Percentiles rank a stretch among this genome's conserved stretches.
Evolutionary conservation across 2,888 invertebrate genomes (phyloP).

Genomic region (Cryptus viduatorius): DNA sequence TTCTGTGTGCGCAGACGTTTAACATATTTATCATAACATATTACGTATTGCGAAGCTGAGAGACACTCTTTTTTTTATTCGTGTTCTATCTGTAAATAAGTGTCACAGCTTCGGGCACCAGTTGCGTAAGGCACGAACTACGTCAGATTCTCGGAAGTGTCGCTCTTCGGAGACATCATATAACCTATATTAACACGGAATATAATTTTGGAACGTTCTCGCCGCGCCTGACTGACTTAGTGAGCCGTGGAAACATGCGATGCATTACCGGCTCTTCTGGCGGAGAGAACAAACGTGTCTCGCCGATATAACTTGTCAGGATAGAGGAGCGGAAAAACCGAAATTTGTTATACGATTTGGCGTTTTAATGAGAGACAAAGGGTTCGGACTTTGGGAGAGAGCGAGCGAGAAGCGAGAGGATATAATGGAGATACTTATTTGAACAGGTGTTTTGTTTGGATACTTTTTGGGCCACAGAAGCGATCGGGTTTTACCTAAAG

Average conservation of each 20-base stretch:
- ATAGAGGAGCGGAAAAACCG: neutral
- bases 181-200: constrained; percentile 12
- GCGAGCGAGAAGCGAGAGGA: constrained; percentile 10
- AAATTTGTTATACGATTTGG: constrained; percentile 9
- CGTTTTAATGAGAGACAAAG: constrained; percentile 32
- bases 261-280: constrained; percentile 14
- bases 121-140: constrained; percentile 20
- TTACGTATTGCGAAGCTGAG: neutral
- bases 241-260: neutral
- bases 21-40: constrained; percentile 11
- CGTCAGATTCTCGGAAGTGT: constrained; percentile 50
- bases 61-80: neutral
- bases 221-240: constrained; percentile 25
- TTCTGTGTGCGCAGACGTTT: constrained; percentile 4
- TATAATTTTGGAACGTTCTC: constrained; percentile 27
- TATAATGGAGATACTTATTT: constrained; percentile 45
- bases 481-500: constrained; percentile 40
- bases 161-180: constrained; percentile 18
- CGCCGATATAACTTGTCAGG: constrained; percentile 6
- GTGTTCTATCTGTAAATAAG: constrained; percentile 18
- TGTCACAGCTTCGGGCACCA: constrained; percentile 6
- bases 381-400: neutral
- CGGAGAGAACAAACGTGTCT: constrained; percentile 7
- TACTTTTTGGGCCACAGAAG: constrained; percentile 37
- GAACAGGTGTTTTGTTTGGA: constrained; percentile 57